Evolutionary conservation across 2,113 vertebrate genomes (phyloP), one percentile per base, ranked within the genome.

Genomic region (Gavialis gangeticus): DNA sequence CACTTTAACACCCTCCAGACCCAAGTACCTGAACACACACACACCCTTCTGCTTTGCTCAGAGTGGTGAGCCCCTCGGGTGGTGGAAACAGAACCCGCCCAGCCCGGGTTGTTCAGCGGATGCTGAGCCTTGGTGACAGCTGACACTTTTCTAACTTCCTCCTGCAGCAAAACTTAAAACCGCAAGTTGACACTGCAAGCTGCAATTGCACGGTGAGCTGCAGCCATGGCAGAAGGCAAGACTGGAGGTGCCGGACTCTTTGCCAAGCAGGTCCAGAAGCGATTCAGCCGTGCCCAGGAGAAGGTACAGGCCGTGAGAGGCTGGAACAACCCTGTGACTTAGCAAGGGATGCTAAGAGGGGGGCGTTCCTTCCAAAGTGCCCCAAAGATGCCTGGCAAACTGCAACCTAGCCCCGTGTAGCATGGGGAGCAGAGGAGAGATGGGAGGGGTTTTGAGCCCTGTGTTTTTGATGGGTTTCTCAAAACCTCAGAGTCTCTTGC

Each of bases 271-370:
- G 95, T 99, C 95, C 99, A 99, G 95, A 98, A 99, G 86, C 98
- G 87, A 84, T 97, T 99, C 94, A 99, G 98, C 97, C 98, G 99
- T 25, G 98, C 99, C 54, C 99, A 99, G 96, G 99, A 99, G 97
- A 99, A 99, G 99, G 99, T 99, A 98, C 4, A 11, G 46, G 58
- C 16, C 10, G 9, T 15, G 57, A 79, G 46, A 67, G 1, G 8
- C 69, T 57, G 73, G 7, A 54, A 25, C 21, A 54, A 14, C 56
- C 11, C 25, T 57, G 59, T 24, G 46, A 13, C 15, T 37, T 34
- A 22, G 75, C 54, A 27, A 46, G 75, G 46, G 25, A 6, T 37
- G 24, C 9, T 2, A 6, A 57, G 12, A 58, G 21, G 34, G 25
- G 34, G 25, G 34, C 34, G 6, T 63, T 34, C 25, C 22, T 73